Base-by-base conservation (phyloP, 2,113 vertebrate species). In the Cettia cetti region DNA sequence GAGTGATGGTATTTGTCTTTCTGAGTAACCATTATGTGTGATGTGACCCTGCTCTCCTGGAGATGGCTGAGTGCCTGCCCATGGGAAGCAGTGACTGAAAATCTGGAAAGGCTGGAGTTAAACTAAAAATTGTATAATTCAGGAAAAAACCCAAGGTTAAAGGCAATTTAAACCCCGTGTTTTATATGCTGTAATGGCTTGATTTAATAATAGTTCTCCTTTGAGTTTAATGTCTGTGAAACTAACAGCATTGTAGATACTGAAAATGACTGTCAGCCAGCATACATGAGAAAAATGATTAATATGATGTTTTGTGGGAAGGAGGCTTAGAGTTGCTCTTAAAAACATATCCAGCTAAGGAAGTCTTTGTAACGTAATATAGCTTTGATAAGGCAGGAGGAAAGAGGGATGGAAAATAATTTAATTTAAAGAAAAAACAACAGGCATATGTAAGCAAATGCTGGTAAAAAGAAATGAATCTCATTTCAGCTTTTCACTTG, bases 401-500 rank as follows among this genome's bases (percentile, higher is more conserved):
- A 91, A 74, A 66, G 31, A 82, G 60, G 27, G 33, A 75, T n/a
- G 11, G 40, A 88, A 94, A 81, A 75, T 66, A 94, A 86, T 42
- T n/a, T 49, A 86, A 61, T 90, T 93, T 95, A 80, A 94, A 89
- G 50, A 93, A 79, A 85, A 96, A 92, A 74, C 33, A 96, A 63
- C 31, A 54, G 57, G 35, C 89, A 94, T 33, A 33, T 53, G 49
- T 88, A 89, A 95, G 61, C 26, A 96, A 95, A 96, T 74, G 8
- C 28, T 89, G 60, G 42, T 72, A 90, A 76, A 12, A 92, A 90
- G 24, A 54, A 96, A 75, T 76, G 82, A 91, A 89, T 66, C 53
- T 94, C 53, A 77, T 96, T 97, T 92, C 78, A 92, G 37, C 23
- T 35, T 84, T 96, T 95, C 53, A 82, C 78, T 92, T 90, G 63